These are phyloP conservation scores for Eupithecia insigniata DNA, from an alignment of 2,888 invertebrate species.

Conservation along the genomic window DNA sequence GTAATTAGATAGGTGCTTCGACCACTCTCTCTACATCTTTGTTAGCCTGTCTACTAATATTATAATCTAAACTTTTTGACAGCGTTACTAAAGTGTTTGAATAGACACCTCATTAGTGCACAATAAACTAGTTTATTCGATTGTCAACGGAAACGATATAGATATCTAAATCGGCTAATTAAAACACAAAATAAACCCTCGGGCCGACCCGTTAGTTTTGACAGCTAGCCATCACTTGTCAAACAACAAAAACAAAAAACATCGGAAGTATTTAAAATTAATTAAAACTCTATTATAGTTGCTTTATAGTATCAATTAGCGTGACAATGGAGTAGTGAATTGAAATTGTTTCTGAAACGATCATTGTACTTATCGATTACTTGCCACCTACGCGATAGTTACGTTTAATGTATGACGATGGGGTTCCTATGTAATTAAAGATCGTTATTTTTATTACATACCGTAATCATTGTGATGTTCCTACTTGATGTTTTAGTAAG, in stretches of 20 bases:
- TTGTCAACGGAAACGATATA: conserved; percentile 63
- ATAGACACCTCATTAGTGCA: conserved; percentile 25
- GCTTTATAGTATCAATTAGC: conserved; percentile 69
- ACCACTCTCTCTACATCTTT: neutral
- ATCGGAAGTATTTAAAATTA: conserved; percentile 65
- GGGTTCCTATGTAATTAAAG: conserved; percentile 47
- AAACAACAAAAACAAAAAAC: conserved; percentile 48
- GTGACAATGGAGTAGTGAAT: conserved; percentile 63
- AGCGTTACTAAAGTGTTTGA: conserved; percentile 9
- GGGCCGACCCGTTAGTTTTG: conserved; percentile 57
- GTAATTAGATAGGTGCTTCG: neutral
- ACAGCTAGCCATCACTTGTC: conserved; percentile 61
- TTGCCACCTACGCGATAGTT: conserved; percentile 62
- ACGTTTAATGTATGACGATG: conserved; percentile 45
- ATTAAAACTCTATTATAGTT: conserved; percentile 64
- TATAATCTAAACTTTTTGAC: conserved; percentile 15
- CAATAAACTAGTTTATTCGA: conserved; percentile 40
- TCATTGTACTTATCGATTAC: conserved; percentile 55
- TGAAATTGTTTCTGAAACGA: conserved; percentile 60
- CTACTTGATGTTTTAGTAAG: neutral
- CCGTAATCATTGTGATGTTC: conserved; percentile 12
- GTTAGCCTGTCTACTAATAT: neutral
- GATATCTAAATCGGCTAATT: conserved; percentile 64
- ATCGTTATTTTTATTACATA: conserved; percentile 51
- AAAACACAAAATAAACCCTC: conserved; percentile 55